Evolutionary conservation across 2,888 invertebrate species (phyloP), one percentile per base, ranked within the genome.

Genomic region (Nymphalis polychloros): DNA sequence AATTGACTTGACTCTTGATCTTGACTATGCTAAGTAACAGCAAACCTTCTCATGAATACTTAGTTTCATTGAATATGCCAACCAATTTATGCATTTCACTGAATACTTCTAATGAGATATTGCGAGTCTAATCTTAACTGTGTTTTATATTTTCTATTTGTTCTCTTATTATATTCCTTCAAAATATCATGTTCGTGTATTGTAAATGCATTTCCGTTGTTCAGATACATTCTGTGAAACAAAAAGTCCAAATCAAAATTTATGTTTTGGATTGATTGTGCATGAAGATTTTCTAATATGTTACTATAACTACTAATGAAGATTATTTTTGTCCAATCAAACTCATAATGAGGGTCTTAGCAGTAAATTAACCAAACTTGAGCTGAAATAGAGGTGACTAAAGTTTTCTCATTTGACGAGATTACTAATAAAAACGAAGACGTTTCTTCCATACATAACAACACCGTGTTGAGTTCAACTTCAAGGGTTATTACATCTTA

Each of bases 381-480:
- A 59, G 59, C 68, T 67, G 71, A 72, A 75, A 74, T 75, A 75
- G 74, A 68, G 71, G 73, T 69, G 73, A 73, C 76, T 69, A 72
- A 77, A 80, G 73, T 80, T 79, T 80, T 78, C 78, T 78, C 78
- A 79, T 79, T 76, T 77, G 73, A 76, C 74, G 74, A 74, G 73
- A 77, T 76, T 75, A 78, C 75, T 74, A 73, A 78, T 76, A 77
- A 76, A 77, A 77, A 75, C 67, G 71, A 72, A 69, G 68, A 73
- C 73, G 72, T 76, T 73, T 64, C 72, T 64, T 70, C 64, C 71
- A 71, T 75, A 71, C 68, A 65, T 55, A 65, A 31, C 47, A 48
- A 31, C 46, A 53, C 61, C n/a, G 47, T 59, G 17, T 8, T 17
- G 31, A 61, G 48, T 55, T 59, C n/a, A 49, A 19, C 60, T 59